Conservation (phyloP, 2,888 invertebrate genomes). For the Isoperla grammatica region DNA sequence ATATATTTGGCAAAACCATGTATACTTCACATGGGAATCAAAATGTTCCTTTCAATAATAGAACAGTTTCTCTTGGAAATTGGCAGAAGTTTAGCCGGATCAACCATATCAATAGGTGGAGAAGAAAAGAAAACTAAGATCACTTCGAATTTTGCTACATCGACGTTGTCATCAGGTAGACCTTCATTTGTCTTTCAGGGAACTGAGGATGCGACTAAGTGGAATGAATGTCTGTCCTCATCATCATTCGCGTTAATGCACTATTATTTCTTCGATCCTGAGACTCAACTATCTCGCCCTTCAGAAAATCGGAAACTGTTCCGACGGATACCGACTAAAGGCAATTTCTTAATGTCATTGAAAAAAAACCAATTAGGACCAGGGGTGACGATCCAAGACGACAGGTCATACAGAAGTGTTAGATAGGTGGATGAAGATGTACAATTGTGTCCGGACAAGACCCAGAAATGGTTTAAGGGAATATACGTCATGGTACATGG, state of each 20-base stretch:
- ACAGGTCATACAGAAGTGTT: not conserved
- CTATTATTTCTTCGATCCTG: constrained; percentile 29
- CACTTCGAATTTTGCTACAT: not conserved
- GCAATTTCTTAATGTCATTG: not conserved
- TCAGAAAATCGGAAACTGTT: not conserved
- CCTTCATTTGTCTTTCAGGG: constrained; percentile 30
- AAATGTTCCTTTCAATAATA: too few relatives aligned
- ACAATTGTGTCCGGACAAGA: too few relatives aligned
- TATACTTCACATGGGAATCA: too few relatives aligned
- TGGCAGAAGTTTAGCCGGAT: too few relatives aligned
- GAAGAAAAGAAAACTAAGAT: not conserved
- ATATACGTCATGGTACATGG: too few relatives aligned
- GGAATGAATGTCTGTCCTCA: constrained; percentile 37
- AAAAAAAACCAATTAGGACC: not conserved
- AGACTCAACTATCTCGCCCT: not conserved
- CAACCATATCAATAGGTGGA: too few relatives aligned
- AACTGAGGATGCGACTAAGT: constrained; percentile 38
- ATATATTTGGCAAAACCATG: too few relatives aligned
- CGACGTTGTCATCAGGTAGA: not conserved
- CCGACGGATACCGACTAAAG: not conserved
- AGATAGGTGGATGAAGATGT: not conserved
- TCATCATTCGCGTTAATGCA: constrained; percentile 34
- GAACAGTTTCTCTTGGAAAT: too few relatives aligned
- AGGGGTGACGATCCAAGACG: too few relatives aligned
- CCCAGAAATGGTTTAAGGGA: too few relatives aligned